Evolutionary conservation across 1,140 invertebrate genomes (phyloP), one percentile per base, ranked within the genome.

Genomic region (Aricia agestis): DNA sequence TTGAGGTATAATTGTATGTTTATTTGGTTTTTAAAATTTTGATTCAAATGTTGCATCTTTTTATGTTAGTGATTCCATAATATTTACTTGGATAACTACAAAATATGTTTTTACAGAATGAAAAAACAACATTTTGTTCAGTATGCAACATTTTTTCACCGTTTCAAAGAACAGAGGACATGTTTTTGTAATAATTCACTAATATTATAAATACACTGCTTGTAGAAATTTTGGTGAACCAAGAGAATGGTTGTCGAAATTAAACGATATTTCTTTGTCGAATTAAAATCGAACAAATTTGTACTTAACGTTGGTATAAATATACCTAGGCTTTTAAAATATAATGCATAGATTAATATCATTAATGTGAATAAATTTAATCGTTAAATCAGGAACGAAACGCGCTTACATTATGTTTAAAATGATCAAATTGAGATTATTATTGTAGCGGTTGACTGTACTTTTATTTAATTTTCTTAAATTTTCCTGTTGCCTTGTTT

Each of bases 271-370:
- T 80, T 82, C 80, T 84, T 84, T 75, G 82, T 86, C 81, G 77
- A 84, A 82, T 81, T 67, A 70, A 81, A 82, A 88, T 87, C 82
- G 85, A 91, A 89, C 86, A 89, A 87, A 89, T 89, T 52, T 88
- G 89, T 91, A 91, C 89, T 90, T 91, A 91, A 91, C 77, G 78
- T 89, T 79, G 85, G 80, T 85, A 81, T 89, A 87, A 84, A 85
- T 59, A 59, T 59, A 59, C 58, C 58, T 90, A 89, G 83, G 87
- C 86, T 91, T 91, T 87, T 89, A 88, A 91, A 91, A 89, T 88
- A 87, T 90, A 86, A 89, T 85, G 84, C 87, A 81, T 90, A 91
- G 86, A 81, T 81, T 87, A 89, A 84, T 72, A 82, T 88, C 87
- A 84, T 80, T 69, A 87, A 76, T 81, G 78, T 77, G 79, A 78